Conservation (phyloP, 2,888 invertebrate genomes). For the Xestia sexstrigata region DNA sequence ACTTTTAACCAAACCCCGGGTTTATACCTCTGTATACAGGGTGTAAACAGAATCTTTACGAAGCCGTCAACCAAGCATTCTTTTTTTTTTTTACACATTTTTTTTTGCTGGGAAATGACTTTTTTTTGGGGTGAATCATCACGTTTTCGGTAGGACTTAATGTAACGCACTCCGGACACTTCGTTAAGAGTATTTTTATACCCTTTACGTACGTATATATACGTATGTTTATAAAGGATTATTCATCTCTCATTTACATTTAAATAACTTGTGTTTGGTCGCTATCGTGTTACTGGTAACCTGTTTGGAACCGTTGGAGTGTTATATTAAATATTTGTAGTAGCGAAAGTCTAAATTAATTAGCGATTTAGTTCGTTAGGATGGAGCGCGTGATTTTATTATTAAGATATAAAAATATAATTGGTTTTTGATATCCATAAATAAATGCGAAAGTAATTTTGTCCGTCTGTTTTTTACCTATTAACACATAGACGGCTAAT, state of each 20-base stretch:
- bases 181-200: no score
- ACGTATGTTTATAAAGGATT: constrained; percentile 36
- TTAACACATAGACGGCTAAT: background rate
- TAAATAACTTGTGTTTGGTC: constrained; percentile 45
- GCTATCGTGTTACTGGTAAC: constrained; percentile 34
- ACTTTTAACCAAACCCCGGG: constrained; percentile 47
- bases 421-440: constrained; percentile 13
- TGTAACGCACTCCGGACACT: no score
- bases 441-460: background rate
- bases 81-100: no score
- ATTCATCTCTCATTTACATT: constrained; percentile 54
- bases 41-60: no score
- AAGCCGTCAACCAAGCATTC: no score
- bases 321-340: constrained; percentile 16
- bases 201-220: no score
- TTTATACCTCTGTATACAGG: constrained; percentile 7
- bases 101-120: no score
- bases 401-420: constrained; percentile 13
- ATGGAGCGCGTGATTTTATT: constrained; percentile 6
- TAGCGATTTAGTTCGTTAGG: constrained; percentile 8
- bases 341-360: constrained; percentile 31
- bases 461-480: background rate
- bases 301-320: constrained; percentile 39
- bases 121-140: no score
- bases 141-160: no score